These are phyloP conservation scores for Telmatherina bonti DNA, from an alignment of 2,797 vertebrate species.

Conservation along the genomic window DNA sequence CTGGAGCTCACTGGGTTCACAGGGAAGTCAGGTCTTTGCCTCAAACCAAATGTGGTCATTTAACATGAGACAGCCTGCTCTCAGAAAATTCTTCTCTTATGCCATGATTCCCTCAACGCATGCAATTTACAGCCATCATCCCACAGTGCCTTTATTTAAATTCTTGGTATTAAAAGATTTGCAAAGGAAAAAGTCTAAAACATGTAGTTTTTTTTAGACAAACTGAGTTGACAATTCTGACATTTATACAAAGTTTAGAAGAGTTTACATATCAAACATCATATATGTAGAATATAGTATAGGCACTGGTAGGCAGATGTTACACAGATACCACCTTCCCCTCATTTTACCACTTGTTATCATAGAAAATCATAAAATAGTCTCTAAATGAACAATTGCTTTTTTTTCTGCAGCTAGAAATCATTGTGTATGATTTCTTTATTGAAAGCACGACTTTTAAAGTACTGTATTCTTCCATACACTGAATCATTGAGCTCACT, in stretches of 20 bases:
- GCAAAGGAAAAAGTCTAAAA: not conserved
- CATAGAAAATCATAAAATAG: not conserved
- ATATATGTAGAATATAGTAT: not conserved
- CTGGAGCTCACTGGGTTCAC: slow-evolving; percentile 50
- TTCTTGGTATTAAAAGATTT: not conserved
- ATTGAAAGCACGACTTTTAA: not conserved
- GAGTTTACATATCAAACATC: not conserved
- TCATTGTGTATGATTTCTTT: not conserved
- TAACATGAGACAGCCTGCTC: slow-evolving; percentile 41
- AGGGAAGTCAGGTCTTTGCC: slow-evolving; percentile 34
- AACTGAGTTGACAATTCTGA: not conserved
- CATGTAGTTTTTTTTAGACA: not conserved
- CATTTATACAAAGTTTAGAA: too few relatives aligned
- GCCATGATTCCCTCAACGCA: slow-evolving; percentile 6
- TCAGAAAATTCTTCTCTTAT: not conserved
- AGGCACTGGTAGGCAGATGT: not conserved
- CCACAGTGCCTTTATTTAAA: not conserved
- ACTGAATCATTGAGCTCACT: too few relatives aligned
- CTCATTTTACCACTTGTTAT: not conserved
- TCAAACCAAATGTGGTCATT: slow-evolving; percentile 23
- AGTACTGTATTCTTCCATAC: not conserved
- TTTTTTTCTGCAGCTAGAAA: not conserved
- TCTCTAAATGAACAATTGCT: not conserved
- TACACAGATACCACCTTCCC: not conserved
- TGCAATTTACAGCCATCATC: not conserved